Percentiles rank a stretch among this genome's conserved stretches.
These are phyloP conservation scores for Volucella inflata DNA, from an alignment of 2,888 invertebrate genomes.

Conservation along the genomic window DNA sequence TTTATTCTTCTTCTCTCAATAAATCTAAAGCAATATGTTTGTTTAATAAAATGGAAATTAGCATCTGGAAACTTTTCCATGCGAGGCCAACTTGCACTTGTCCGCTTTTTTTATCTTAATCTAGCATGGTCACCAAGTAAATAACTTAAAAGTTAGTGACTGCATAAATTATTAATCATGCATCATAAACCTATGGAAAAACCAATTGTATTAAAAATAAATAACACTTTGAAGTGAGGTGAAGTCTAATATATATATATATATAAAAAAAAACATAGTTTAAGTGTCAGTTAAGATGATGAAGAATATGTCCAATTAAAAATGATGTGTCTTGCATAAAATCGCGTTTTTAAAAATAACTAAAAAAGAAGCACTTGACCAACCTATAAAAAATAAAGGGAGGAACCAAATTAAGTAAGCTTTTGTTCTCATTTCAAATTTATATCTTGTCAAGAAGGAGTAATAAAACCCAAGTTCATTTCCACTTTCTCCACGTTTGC, in stretches of 20 bases:
- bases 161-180: slow-evolving; percentile 8
- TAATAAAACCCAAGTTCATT: slow-evolving; percentile 69
- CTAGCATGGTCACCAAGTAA: no score
- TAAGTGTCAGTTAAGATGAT: slow-evolving; percentile 18
- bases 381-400: slow-evolving; percentile 29
- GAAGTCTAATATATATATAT: neutral
- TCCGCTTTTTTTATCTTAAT: no score
- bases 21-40: no score
- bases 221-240: neutral
- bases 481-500: slow-evolving; percentile 40
- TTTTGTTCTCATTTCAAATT: slow-evolving; percentile 4
- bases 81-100: no score
- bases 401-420: slow-evolving; percentile 39
- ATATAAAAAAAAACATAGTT: slow-evolving; percentile 8
- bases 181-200: neutral
- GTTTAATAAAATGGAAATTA: no score
- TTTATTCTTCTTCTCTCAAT: no score
- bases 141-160: neutral
- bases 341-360: slow-evolving; percentile 34
- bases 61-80: no score
- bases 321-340: slow-evolving; percentile 24
- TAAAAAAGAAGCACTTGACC: slow-evolving; percentile 66
- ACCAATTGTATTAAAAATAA: slow-evolving; percentile 26
- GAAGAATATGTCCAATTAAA: slow-evolving; percentile 37
- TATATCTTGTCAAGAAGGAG: slow-evolving; percentile 31